A percentile compares a stretch with the other conserved stretches of the same genome.
Conservation (phyloP, 2,888 invertebrate genomes). For the Melipona bicolor region DNA sequence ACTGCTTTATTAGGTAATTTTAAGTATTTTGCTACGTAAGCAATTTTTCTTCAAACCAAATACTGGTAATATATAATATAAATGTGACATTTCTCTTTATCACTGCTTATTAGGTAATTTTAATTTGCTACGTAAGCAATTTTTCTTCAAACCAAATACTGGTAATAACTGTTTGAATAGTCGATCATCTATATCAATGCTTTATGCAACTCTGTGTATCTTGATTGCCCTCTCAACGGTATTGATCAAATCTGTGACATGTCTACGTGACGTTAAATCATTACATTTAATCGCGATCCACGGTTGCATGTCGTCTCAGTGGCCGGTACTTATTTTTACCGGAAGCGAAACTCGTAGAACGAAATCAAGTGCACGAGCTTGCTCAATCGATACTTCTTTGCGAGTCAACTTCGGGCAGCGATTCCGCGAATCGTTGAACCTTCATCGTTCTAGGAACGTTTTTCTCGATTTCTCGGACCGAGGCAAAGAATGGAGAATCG, state of each 20-base stretch:
- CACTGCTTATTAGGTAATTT: background rate
- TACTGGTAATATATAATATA: background rate
- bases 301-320: conserved; percentile 7
- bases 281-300: conserved; percentile 20
- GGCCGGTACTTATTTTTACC: background rate
- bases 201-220: background rate
- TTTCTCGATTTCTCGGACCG: too few relatives aligned
- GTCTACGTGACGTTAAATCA: conserved; percentile 14
- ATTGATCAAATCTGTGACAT: conserved; percentile 24
- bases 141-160: background rate
- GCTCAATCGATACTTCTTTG: conserved; percentile 28
- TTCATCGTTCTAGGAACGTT: background rate
- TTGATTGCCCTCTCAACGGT: conserved; percentile 2
- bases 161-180: background rate
- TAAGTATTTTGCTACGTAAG: background rate
- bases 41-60: background rate
- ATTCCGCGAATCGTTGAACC: background rate
- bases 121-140: background rate
- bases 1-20: background rate
- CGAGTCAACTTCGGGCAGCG: background rate
- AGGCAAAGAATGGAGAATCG: too few relatives aligned
- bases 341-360: conserved; percentile 27
- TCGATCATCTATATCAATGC: background rate
- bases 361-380: conserved; percentile 28
- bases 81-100: background rate